Percentiles rank a stretch among this genome's conserved stretches.
phyloP scores from a whole-genome alignment of 30 jellyfish, hydroid and myxozoan genomes.

The Catostylus mosaicus region DNA sequence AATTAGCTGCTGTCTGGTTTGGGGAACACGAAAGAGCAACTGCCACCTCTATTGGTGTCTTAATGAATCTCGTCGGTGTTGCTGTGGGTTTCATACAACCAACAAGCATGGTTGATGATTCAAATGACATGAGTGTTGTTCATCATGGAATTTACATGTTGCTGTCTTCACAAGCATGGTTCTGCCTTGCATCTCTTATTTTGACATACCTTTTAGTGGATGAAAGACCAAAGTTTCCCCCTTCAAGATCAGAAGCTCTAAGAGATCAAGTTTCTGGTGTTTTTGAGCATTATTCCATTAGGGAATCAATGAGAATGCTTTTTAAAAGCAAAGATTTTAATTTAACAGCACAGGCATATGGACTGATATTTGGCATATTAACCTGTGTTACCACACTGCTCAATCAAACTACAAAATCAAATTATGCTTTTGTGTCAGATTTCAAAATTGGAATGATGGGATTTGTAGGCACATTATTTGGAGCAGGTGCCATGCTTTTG shows the following conservation, averaged over 20 bases:
- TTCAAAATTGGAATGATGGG: conserved; percentile 91
- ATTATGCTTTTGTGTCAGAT: conserved; percentile 28
- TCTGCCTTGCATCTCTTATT: conserved; percentile 38
- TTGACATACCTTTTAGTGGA: conserved; percentile 41
- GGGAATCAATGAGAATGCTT: conserved; percentile 40
- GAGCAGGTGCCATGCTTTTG: conserved; percentile 51
- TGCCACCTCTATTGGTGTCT: conserved; percentile 86
- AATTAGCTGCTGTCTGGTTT: conserved; percentile 92
- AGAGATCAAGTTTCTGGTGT: conserved; percentile 31
- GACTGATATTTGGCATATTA: conserved; percentile 62
- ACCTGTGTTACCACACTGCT: conserved; percentile 50
- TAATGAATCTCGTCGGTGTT: conserved; percentile 86
- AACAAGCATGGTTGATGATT: conserved; percentile 63
- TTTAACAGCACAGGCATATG: conserved; percentile 76
- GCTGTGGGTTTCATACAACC: conserved; percentile 87
- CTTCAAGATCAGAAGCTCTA: conserved; percentile 64
- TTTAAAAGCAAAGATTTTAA: conserved; percentile 50
- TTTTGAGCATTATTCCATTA: conserved; percentile 23
- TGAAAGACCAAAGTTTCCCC: conserved; percentile 69
- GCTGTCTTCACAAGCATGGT: conserved; percentile 63
- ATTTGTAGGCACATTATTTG: conserved; percentile 53
- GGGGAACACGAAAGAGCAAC: conserved; percentile 89
- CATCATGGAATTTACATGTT: conserved; percentile 41
- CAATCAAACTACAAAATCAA: conserved; percentile 42
- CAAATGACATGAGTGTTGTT: conserved; percentile 32